A percentile compares a stretch with the other conserved stretches of the same genome.
phyloP scores from a whole-genome alignment of 2,888 invertebrate genomes.

The Blastobasis lacticolella region DNA sequence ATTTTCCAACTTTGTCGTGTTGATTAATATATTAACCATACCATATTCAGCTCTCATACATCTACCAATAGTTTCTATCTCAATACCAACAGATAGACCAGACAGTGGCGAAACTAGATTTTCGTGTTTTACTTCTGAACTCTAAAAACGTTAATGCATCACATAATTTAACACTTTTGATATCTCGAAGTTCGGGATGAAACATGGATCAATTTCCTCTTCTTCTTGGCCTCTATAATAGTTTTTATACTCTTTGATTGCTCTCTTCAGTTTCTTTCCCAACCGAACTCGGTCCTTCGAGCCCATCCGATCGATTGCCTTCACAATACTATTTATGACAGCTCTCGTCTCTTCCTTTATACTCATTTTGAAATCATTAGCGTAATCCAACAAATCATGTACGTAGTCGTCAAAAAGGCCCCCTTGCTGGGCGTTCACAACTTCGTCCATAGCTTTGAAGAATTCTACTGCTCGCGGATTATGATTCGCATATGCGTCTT shows the following conservation, averaged over 20 bases:
- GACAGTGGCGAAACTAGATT: no score
- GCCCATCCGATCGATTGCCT: neutral
- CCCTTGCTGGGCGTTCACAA: conserved; percentile 32
- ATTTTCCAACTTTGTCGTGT: no score
- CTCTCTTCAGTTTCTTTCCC: conserved; percentile 1
- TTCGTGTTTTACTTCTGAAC: no score
- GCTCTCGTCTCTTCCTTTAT: conserved; percentile 21
- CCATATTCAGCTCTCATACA: no score
- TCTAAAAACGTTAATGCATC: no score
- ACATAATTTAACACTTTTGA: no score
- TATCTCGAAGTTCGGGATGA: no score
- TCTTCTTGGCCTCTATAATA: neutral
- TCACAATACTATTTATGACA: conserved; percentile 4
- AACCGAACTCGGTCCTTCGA: neutral
- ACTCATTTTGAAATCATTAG: conserved; percentile 14
- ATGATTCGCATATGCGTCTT: conserved; percentile 19
- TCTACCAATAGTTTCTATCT: no score
- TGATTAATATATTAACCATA: no score
- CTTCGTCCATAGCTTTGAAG: conserved; percentile 33
- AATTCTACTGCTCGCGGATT: conserved; percentile 24
- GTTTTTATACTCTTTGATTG: conserved; percentile 3
- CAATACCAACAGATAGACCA: no score
- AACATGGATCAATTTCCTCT: neutral
- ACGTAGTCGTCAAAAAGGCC: conserved; percentile 38
- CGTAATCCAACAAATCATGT: conserved; percentile 21